Percentiles rank a stretch among this genome's conserved stretches.
phyloP scores from a whole-genome alignment of 2,797 vertebrate genomes.

The Karalla daura region DNA sequence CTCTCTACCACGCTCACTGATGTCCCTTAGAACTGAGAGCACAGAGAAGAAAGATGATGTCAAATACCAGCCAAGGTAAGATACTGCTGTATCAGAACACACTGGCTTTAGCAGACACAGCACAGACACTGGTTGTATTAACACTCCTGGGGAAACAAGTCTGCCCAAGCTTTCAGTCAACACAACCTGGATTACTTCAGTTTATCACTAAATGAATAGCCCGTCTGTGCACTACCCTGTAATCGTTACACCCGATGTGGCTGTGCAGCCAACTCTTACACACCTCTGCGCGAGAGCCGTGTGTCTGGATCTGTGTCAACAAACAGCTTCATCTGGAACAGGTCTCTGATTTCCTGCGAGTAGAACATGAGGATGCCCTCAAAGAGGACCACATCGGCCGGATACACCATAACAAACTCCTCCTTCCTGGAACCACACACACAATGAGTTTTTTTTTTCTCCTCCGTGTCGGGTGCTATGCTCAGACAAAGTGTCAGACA shows the following conservation, averaged over 20 bases:
- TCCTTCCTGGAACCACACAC: constrained; percentile 87
- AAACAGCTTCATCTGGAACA: constrained; percentile 99
- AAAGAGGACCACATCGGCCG: constrained; percentile 95
- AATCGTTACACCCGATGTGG: background rate
- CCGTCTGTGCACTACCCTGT: background rate
- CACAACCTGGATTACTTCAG: background rate
- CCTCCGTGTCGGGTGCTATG: background rate
- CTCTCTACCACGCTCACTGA: constrained; percentile 92
- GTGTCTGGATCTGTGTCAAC: constrained; percentile 98
- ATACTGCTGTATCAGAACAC: background rate
- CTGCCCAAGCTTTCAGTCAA: too few species aligned
- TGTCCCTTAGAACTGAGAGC: constrained; percentile 93
- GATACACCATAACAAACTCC: constrained; percentile 93
- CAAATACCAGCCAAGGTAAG: background rate
- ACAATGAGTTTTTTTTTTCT: constrained; percentile 16
- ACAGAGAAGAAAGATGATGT: constrained; percentile 69
- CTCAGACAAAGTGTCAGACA: background rate
- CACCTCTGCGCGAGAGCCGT: constrained; percentile 91
- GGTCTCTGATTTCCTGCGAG: constrained; percentile 93
- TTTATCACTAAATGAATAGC: background rate
- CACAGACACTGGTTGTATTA: background rate
- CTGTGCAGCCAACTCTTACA: constrained; percentile 8
- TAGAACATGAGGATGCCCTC: constrained; percentile 99
- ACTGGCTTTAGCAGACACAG: background rate
- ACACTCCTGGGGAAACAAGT: too few species aligned